phyloP scores from a whole-genome alignment of 2,888 invertebrate species.

The Ligdia adustata region DNA sequence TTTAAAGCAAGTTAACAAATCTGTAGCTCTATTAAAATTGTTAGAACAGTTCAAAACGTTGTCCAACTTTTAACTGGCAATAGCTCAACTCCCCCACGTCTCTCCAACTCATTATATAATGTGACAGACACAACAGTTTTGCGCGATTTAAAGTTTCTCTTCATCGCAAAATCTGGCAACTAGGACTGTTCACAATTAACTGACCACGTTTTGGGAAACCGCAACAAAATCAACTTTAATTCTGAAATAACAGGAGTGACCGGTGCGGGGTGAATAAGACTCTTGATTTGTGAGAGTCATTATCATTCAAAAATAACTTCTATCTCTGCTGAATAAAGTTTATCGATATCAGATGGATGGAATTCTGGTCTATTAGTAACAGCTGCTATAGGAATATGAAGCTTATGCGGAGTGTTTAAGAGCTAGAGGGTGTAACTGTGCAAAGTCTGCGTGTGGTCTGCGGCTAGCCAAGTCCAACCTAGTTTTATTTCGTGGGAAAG shows the following conservation, averaged over 20 bases:
- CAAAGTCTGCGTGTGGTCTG: constrained; percentile 31
- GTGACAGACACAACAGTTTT: constrained; percentile 32
- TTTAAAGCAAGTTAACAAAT: background rate
- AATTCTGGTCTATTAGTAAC: background rate
- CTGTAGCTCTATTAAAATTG: background rate
- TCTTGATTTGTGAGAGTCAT: background rate
- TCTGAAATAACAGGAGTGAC: constrained; percentile 8
- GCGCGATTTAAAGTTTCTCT: constrained; percentile 28
- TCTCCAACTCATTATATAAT: constrained; percentile 22
- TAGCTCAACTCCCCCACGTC: constrained; percentile 4
- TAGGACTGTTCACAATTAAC: constrained; percentile 13
- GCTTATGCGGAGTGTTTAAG: background rate
- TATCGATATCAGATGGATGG: background rate
- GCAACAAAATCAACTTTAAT: constrained; percentile 19
- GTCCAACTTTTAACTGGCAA: constrained; percentile 13
- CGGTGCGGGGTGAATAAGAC: constrained; percentile 1
- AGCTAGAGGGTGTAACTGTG: background rate
- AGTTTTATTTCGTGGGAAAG: constrained; percentile 42
- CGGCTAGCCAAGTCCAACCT: constrained; percentile 28
- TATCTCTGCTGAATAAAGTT: constrained; percentile 6
- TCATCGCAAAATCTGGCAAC: constrained; percentile 31
- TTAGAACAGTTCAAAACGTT: background rate
- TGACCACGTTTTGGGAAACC: constrained; percentile 12
- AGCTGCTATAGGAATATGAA: constrained; percentile 3
- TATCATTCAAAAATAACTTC: constrained; percentile 21